phyloP scores from a whole-genome alignment of 2,888 invertebrate species.

The Lathronympha strigana region DNA sequence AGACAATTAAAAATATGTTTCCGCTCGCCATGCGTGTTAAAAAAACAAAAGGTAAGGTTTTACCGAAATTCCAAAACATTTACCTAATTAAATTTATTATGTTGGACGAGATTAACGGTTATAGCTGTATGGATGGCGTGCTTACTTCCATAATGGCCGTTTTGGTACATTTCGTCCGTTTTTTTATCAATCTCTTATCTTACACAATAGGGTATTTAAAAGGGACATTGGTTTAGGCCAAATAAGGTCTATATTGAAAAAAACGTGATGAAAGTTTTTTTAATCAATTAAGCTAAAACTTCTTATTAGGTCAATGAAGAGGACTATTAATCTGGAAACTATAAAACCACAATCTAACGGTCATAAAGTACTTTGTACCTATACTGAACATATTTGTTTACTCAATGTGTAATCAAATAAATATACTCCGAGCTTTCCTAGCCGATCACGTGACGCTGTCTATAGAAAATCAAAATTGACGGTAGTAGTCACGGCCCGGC shows the following conservation, averaged over 20 bases:
- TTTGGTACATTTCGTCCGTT: slow-evolving; percentile 43
- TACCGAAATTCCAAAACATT: slow-evolving; percentile 39
- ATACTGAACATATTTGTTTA: too few relatives aligned
- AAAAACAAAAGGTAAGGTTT: slow-evolving; percentile 34
- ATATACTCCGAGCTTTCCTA: too few relatives aligned
- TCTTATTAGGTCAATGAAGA: slow-evolving; percentile 46
- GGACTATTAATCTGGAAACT: slow-evolving; percentile 10
- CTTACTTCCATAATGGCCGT: slow-evolving; percentile 52
- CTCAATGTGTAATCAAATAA: too few relatives aligned
- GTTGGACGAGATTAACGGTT: slow-evolving; percentile 53
- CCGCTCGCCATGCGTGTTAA: slow-evolving; percentile 25
- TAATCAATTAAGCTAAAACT: slow-evolving; percentile 48
- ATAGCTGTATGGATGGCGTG: slow-evolving; percentile 51
- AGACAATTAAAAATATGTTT: slow-evolving; percentile 34
- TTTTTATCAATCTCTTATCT: slow-evolving; percentile 11
- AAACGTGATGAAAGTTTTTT: slow-evolving; percentile 26
- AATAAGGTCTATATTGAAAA: slow-evolving; percentile 4
- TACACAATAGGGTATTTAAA: not conserved
- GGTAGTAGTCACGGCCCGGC: too few relatives aligned
- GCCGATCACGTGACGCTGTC: too few relatives aligned
- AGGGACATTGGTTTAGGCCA: not conserved
- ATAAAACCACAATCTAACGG: too few relatives aligned
- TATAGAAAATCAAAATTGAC: too few relatives aligned
- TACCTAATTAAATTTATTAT: slow-evolving; percentile 46
- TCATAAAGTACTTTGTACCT: too few relatives aligned